phyloP scores from a whole-genome alignment of 2,888 invertebrate species.

The Rambutsinella grinnellia region DNA sequence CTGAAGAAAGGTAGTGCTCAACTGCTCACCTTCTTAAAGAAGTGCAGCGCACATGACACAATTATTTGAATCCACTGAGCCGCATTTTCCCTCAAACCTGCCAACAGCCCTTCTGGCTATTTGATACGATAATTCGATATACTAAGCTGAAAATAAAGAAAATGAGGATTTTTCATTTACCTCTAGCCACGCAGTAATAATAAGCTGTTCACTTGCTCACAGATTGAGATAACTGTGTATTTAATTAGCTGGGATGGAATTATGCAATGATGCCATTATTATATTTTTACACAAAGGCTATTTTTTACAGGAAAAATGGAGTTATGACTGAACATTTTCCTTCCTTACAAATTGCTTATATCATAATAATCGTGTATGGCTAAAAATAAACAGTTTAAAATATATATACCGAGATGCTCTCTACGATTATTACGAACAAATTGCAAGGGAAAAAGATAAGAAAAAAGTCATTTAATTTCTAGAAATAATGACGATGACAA shows the following conservation, averaged over 20 bases:
- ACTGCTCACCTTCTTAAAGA: neutral
- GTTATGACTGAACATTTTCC: too few relatives aligned
- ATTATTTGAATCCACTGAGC: neutral
- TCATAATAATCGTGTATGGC: too few relatives aligned
- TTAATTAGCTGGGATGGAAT: constrained; percentile 37
- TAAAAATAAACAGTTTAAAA: too few relatives aligned
- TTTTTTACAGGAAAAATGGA: neutral
- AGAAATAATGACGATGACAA: neutral
- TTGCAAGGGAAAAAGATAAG: neutral
- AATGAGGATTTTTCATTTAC: neutral
- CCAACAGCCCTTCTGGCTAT: neutral
- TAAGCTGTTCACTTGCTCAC: neutral
- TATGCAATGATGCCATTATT: constrained; percentile 30
- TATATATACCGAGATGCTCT: too few relatives aligned
- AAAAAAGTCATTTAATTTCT: neutral
- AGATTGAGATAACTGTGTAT: constrained; percentile 39
- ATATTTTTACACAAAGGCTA: neutral
- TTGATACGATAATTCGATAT: neutral
- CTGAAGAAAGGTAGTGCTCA: too few relatives aligned
- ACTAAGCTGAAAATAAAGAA: neutral
- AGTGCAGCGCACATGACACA: neutral
- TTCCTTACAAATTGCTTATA: too few relatives aligned
- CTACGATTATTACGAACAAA: neutral
- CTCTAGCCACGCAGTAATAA: neutral
- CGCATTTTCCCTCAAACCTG: neutral